phyloP scores from a whole-genome alignment of 1,140 invertebrate species.

The Psix sp. region DNA sequence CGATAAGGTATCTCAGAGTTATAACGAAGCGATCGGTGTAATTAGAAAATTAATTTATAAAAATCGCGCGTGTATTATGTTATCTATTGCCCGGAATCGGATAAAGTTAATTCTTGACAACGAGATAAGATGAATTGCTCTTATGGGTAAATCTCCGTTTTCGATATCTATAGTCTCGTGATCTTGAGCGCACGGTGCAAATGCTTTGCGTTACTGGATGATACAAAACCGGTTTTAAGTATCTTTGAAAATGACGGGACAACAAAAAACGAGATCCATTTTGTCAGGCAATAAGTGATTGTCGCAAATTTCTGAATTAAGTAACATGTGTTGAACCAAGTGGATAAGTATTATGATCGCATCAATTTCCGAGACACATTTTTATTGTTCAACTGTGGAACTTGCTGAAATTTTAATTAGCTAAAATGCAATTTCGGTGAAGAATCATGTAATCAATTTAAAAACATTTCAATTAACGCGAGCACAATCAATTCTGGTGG shows the following conservation, averaged over 20 bases:
- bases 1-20: constrained; percentile 21
- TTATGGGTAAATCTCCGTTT: constrained; percentile 40
- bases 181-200: constrained; percentile 48
- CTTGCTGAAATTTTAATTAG: not conserved
- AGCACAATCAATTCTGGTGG: constrained; percentile 3
- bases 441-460: not conserved
- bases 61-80: constrained; percentile 22
- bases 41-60: constrained; percentile 45
- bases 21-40: constrained; percentile 26
- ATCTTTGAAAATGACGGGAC: too few species aligned
- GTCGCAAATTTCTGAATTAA: too few species aligned
- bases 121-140: constrained; percentile 58
- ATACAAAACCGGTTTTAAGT: constrained; percentile 58
- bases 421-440: not conserved
- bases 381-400: too few species aligned
- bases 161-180: constrained; percentile 28
- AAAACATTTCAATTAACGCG: constrained; percentile 11
- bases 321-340: too few species aligned
- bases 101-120: constrained; percentile 42
- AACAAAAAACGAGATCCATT: too few species aligned
- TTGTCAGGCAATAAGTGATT: too few species aligned
- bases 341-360: too few species aligned
- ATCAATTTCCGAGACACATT: too few species aligned
- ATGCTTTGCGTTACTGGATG: constrained; percentile 47
- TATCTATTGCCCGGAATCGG: constrained; percentile 29